phyloP scores from a whole-genome alignment of 2,888 invertebrate species.

The Ferdinandea cuprea region DNA sequence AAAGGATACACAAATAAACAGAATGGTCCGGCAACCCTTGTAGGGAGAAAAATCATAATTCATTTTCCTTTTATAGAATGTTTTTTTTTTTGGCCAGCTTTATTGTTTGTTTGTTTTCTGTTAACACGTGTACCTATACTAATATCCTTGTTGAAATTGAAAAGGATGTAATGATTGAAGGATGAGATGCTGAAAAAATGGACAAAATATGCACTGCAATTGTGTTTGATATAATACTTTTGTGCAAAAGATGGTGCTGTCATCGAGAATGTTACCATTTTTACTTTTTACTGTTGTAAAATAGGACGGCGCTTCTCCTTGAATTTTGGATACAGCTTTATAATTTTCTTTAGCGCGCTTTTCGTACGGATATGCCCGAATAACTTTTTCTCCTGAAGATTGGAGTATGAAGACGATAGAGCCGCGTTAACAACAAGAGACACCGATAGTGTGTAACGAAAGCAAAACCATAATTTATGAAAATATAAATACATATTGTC shows the following conservation, averaged over 20 bases:
- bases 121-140: constrained; percentile 63
- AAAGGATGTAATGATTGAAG: constrained; percentile 50
- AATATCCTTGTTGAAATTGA: constrained; percentile 67
- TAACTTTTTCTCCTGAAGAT: too few species aligned
- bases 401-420: too few species aligned
- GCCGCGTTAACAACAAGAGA: too few species aligned
- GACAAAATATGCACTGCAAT: constrained; percentile 66
- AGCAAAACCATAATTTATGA: too few species aligned
- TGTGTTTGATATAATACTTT: constrained; percentile 25
- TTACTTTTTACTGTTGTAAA: too few species aligned
- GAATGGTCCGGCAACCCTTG: constrained; percentile 43
- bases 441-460: too few species aligned
- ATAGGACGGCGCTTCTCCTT: too few species aligned
- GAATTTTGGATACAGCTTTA: too few species aligned
- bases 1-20: constrained; percentile 18
- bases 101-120: constrained; percentile 46
- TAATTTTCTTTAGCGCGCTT: too few species aligned
- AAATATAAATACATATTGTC: too few species aligned
- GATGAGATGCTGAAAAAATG: constrained; percentile 55
- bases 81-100: background rate
- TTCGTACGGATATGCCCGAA: too few species aligned
- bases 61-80: constrained; percentile 60
- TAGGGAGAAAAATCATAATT: constrained; percentile 59
- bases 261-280: constrained; percentile 57
- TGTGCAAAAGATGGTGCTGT: constrained; percentile 44